phyloP scores from a whole-genome alignment of 1,140 invertebrate species.

The Drosophila pseudoobscura region DNA sequence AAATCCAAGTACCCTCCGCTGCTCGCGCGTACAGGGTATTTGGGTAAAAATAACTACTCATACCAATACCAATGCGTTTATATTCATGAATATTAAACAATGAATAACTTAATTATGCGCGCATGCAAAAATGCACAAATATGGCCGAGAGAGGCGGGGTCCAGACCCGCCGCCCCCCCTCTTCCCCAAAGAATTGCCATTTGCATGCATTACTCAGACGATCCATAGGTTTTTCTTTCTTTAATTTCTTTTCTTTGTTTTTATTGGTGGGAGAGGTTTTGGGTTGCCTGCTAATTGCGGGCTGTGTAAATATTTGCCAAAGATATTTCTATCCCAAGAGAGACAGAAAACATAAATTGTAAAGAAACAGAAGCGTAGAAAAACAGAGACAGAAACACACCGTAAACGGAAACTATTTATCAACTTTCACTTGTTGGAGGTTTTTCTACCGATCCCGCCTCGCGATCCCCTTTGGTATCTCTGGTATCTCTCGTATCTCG shows the following conservation, averaged over 20 bases:
- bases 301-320: slow-evolving; percentile 25
- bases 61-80: slow-evolving; percentile 7
- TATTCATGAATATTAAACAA: slow-evolving; percentile 51
- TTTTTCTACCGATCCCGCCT: slow-evolving; percentile 10
- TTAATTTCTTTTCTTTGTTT: slow-evolving; percentile 1
- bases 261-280: slow-evolving; percentile 8
- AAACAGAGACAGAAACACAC: slow-evolving; percentile 10
- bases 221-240: slow-evolving; percentile 1
- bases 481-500: slow-evolving; percentile 4
- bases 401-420: slow-evolving; percentile 78
- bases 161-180: not conserved
- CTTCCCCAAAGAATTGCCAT: slow-evolving; percentile 10
- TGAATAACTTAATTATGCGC: slow-evolving; percentile 55
- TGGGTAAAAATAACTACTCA: not conserved
- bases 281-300: slow-evolving; percentile 53
- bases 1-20: not conserved
- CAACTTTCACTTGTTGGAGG: slow-evolving; percentile 69
- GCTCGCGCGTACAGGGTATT: too few relatives aligned
- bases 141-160: not conserved
- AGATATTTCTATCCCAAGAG: not conserved
- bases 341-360: slow-evolving; percentile 12
- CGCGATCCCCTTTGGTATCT: not conserved
- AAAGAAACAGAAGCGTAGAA: slow-evolving; percentile 9
- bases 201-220: slow-evolving; percentile 66
- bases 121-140: slow-evolving; percentile 69